These are phyloP conservation scores for Mungos mungo DNA, from an alignment of 2,113 vertebrate genomes.

Conservation along the genomic window DNA sequence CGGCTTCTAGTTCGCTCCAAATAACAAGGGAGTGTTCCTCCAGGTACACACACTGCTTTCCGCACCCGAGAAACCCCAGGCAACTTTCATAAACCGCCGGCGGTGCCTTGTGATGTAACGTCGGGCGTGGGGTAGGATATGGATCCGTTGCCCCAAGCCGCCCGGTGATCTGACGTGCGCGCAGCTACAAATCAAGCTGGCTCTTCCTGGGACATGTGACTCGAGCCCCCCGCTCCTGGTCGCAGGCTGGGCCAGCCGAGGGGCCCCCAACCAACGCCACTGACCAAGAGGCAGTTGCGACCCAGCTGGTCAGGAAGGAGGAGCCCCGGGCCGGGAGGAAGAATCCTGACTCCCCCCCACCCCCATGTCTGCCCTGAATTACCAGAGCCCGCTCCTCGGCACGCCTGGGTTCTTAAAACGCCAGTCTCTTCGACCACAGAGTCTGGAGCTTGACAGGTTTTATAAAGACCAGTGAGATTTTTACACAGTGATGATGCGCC, in stretches of 20 bases:
- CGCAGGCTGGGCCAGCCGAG: not conserved
- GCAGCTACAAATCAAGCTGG: not conserved
- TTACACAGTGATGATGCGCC: not conserved
- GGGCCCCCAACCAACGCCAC: not conserved
- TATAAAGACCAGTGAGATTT: not conserved
- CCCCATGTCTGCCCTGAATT: not conserved
- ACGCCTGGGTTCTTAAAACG: not conserved
- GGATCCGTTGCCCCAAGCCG: not conserved
- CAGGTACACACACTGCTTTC: not conserved
- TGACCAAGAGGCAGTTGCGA: not conserved
- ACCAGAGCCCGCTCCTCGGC: too few species aligned
- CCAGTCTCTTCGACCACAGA: not conserved
- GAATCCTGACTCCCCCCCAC: not conserved
- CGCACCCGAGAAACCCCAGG: not conserved
- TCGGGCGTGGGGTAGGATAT: not conserved
- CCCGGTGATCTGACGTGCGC: not conserved
- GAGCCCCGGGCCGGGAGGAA: not conserved
- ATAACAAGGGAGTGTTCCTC: not conserved
- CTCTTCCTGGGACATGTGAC: not conserved
- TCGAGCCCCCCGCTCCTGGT: not conserved
- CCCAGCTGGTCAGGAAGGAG: not conserved
- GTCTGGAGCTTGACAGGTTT: not conserved
- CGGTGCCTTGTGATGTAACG: not conserved
- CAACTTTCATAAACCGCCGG: not conserved
- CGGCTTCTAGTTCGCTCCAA: not conserved